Conservation (phyloP, 1,140 invertebrate genomes). For the Drosophila melanica region DNA sequence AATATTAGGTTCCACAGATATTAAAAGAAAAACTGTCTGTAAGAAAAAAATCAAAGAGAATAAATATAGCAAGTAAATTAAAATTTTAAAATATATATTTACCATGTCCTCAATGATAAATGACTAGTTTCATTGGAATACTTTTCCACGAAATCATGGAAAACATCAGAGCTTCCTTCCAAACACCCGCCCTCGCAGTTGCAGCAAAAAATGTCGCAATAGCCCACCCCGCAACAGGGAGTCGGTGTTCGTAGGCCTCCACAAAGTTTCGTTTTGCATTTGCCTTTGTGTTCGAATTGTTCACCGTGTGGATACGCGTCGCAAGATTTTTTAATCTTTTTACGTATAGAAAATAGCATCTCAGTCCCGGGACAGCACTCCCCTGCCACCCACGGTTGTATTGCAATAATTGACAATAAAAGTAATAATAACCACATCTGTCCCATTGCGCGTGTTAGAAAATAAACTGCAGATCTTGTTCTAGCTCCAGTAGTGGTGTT, state of each 20-base stretch:
- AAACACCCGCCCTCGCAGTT: neutral
- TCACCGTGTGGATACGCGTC: too few species aligned
- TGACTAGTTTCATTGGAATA: neutral
- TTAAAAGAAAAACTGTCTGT: too few species aligned
- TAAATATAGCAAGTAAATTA: too few species aligned
- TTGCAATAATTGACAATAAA: neutral
- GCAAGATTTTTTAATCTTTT: too few species aligned
- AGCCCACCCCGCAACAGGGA: slow-evolving; percentile 8
- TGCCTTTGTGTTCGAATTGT: neutral
- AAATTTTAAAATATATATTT: too few species aligned
- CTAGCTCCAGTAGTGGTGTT: too few species aligned
- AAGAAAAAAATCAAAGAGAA: too few species aligned
- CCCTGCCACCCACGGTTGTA: too few species aligned
- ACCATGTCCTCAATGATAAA: neutral
- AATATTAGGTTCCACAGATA: too few species aligned
- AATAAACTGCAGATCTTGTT: too few species aligned
- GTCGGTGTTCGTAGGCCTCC: neutral
- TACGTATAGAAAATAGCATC: too few species aligned
- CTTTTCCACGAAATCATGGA: neutral
- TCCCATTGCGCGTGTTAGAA: neutral
- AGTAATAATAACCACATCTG: neutral
- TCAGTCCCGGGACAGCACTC: neutral
- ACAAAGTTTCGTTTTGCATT: neutral
- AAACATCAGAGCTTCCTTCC: neutral
- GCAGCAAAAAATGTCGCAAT: slow-evolving; percentile 22